phyloP scores from a whole-genome alignment of 1,140 invertebrate species.

The Oncopodura yosiiana region DNA sequence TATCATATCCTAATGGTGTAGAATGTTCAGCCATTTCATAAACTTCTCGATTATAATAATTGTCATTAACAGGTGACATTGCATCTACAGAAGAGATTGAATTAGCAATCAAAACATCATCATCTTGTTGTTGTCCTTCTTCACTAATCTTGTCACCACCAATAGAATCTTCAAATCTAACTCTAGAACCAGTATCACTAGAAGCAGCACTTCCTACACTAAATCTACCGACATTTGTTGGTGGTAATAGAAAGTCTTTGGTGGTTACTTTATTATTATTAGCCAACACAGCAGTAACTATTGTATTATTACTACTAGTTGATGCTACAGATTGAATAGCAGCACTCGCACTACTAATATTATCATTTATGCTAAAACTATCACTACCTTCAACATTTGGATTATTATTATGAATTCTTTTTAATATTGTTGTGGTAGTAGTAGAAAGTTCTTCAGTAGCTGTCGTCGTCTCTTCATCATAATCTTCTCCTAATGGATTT shows the following conservation, averaged over 20 bases:
- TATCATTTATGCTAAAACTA: too few relatives aligned
- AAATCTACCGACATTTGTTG: too few relatives aligned
- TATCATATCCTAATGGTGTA: slow-evolving; percentile 59
- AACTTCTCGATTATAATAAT: slow-evolving; percentile 23
- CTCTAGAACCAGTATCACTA: slow-evolving; percentile 13
- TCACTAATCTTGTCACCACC: neutral
- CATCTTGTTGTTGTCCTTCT: slow-evolving; percentile 1
- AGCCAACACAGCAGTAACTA: too few relatives aligned
- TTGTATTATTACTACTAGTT: too few relatives aligned
- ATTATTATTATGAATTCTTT: too few relatives aligned
- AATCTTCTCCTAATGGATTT: neutral
- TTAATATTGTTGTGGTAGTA: too few relatives aligned
- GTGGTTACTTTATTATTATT: too few relatives aligned
- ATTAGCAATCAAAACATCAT: neutral
- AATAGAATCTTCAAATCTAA: slow-evolving; percentile 13
- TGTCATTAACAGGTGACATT: slow-evolving; percentile 14
- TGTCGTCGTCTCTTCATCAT: neutral
- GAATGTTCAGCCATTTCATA: slow-evolving; percentile 32
- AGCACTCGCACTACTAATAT: too few relatives aligned
- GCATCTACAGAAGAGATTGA: slow-evolving; percentile 9
- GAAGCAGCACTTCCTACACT: too few relatives aligned
- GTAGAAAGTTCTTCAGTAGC: neutral
- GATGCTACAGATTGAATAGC: too few relatives aligned
- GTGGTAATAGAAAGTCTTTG: too few relatives aligned
- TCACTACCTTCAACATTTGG: too few relatives aligned